Base-by-base conservation (phyloP, 2,888 invertebrate species). In the Trissoscelio sp. region DNA sequence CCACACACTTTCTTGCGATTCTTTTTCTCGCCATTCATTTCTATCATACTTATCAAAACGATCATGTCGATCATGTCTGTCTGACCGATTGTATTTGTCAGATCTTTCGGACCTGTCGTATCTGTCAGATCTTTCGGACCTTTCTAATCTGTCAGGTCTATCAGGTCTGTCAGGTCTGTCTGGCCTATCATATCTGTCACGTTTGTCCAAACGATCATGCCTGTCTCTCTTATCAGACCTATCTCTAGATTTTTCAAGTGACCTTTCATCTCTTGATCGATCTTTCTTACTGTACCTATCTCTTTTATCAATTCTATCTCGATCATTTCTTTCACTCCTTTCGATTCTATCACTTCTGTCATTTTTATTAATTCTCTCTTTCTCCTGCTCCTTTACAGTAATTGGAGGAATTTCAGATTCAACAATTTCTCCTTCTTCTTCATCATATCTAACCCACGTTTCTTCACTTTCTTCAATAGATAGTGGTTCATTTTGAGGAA, bases 401-500 rank as follows among this genome's bases (percentile, higher is more conserved):
- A 39, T 39, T 34, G 70, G 9, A 18, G 55, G 31, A 20, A 31
- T 28, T 1, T 58, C 42, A 24, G 3, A 3, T 3, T 80, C 80
- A 14, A 74, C 28, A 14, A 74, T 74, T 58, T 82, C 82, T 14
- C 73, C 78, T 18, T 74, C 79, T 44, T 69, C 74, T 44, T 79
- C 74, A 18, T 72, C 79, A 9, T 69, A 64, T 1, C 58, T 44
- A 0, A 37, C 53, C 72, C 77, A 77, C 1, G 46, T 39, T 24
- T 28, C 28, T 28, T 82, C 81, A 18, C 16, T 5, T 0, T 79
- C 74, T 0, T 60, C 67, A 3, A 57, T 16, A 11, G 31, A 12
- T n/a, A 74, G 16, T n/a, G 79, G 82, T 28, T 70, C 82, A 12
- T 51, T 60, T 60, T 74, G 62, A 4, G 82, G 82, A 48, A 79